Percentiles rank a stretch among this genome's conserved stretches.
Evolutionary conservation across 2,888 invertebrate species (phyloP).

Genomic region (Galeruca laticollis): DNA sequence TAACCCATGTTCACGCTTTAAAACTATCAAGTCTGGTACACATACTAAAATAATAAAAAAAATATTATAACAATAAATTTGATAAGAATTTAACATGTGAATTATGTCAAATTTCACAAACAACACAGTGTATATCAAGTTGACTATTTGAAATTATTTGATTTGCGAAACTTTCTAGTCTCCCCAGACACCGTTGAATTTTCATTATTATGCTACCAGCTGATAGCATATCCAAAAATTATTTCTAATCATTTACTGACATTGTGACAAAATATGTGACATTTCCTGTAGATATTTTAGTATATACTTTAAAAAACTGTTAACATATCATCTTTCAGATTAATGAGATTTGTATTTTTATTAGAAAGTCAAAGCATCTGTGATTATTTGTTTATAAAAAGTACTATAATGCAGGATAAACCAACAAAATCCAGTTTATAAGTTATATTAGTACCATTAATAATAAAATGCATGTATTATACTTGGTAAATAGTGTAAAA

Average conservation of each 20-base stretch:
- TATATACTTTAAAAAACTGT: background rate
- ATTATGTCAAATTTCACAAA: too few relatives aligned
- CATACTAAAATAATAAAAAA: too few relatives aligned
- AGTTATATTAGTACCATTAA: background rate
- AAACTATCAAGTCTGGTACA: too few relatives aligned
- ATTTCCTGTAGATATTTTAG: conserved; percentile 5
- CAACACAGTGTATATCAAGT: too few relatives aligned
- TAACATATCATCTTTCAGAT: conserved; percentile 24
- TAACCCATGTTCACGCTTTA: too few relatives aligned
- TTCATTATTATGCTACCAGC: background rate
- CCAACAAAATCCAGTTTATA: background rate
- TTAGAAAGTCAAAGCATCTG: conserved; percentile 19
- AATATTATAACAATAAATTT: too few relatives aligned
- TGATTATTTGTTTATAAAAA: conserved; percentile 12
- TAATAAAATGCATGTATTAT: too few relatives aligned
- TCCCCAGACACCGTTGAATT: too few relatives aligned
- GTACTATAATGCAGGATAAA: background rate
- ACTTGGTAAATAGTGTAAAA: too few relatives aligned
- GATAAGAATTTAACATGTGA: too few relatives aligned
- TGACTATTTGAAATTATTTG: too few relatives aligned
- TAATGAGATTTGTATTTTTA: conserved; percentile 21
- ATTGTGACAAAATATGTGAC: conserved; percentile 2
- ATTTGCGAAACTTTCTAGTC: too few relatives aligned
- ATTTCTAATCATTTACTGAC: background rate
- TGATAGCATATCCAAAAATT: background rate